These are phyloP conservation scores for Sminthurides aquaticus DNA, from an alignment of 2,888 invertebrate species.

Conservation along the genomic window DNA sequence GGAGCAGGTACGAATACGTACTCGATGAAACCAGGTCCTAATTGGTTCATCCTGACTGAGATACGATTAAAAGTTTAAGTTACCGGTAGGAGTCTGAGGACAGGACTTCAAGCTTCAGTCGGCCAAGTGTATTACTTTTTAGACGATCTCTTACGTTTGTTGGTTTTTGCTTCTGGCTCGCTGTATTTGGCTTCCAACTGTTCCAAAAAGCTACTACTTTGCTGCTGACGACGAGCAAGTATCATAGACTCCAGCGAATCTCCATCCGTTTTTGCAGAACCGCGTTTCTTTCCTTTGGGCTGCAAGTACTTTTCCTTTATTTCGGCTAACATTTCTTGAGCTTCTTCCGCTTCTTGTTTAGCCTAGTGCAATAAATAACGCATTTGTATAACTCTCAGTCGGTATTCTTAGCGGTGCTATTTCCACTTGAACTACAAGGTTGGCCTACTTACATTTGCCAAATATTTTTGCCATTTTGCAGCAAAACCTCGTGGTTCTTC, in stretches of 20 bases:
- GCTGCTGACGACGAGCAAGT: slow-evolving; percentile 16
- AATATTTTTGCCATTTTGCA: slow-evolving; percentile 23
- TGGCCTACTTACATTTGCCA: slow-evolving; percentile 25
- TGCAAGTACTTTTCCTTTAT: slow-evolving; percentile 9
- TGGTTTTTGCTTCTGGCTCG: neutral
- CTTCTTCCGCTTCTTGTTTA: slow-evolving; percentile 38
- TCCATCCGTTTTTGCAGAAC: neutral
- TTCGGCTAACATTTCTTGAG: slow-evolving; percentile 32
- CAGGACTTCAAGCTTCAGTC: no score
- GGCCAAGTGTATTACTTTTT: no score
- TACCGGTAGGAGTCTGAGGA: no score
- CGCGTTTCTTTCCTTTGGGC: slow-evolving; percentile 18
- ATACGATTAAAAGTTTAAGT: no score
- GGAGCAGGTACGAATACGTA: no score
- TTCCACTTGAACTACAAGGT: neutral
- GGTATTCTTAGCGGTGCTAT: no score
- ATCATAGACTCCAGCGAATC: slow-evolving; percentile 32
- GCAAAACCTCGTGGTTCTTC: slow-evolving; percentile 23
- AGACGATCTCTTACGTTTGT: neutral
- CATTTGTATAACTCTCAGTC: neutral
- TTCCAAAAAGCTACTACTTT: slow-evolving; percentile 29
- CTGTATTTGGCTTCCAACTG: slow-evolving; percentile 36
- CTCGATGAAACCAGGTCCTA: no score
- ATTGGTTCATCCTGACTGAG: no score
- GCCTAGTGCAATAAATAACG: slow-evolving; percentile 28